Conservation (phyloP, 2,888 invertebrate genomes). For the Choreutis nemorana region DNA sequence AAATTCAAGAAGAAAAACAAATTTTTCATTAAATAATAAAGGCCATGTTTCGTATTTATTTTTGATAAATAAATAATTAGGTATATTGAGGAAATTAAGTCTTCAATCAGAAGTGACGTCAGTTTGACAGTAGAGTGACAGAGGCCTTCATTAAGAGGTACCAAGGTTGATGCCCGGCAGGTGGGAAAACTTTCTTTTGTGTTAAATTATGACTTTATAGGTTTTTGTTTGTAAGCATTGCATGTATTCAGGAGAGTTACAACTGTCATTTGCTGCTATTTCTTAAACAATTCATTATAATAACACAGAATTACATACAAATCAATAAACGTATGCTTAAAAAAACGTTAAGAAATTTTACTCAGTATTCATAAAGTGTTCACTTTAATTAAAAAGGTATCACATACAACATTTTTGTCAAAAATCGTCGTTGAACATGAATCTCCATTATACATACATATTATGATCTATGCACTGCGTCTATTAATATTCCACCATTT, state of each 20-base stretch:
- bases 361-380: too few relatives aligned
- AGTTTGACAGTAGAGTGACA: conserved; percentile 43
- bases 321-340: too few relatives aligned
- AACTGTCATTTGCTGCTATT: conserved; percentile 2
- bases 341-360: too few relatives aligned
- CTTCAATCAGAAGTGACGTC: conserved; percentile 34
- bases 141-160: conserved; percentile 38
- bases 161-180: conserved; percentile 24
- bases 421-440: too few relatives aligned
- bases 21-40: conserved; percentile 1
- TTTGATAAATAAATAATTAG: conserved; percentile 40
- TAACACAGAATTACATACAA: conserved; percentile 1
- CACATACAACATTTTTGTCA: too few relatives aligned
- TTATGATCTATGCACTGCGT: too few relatives aligned
- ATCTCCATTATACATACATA: too few relatives aligned
- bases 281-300: background rate
- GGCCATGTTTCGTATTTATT: conserved; percentile 15
- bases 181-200: conserved; percentile 8
- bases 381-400: too few relatives aligned
- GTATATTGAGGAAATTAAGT: conserved; percentile 51
- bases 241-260: conserved; percentile 5
- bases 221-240: conserved; percentile 6
- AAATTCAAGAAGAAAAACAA: too few relatives aligned
- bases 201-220: conserved; percentile 9
- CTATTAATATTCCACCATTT: too few relatives aligned